These are phyloP conservation scores for Thaleichthys pacificus DNA, from an alignment of 2,797 vertebrate species.

Conservation along the genomic window DNA sequence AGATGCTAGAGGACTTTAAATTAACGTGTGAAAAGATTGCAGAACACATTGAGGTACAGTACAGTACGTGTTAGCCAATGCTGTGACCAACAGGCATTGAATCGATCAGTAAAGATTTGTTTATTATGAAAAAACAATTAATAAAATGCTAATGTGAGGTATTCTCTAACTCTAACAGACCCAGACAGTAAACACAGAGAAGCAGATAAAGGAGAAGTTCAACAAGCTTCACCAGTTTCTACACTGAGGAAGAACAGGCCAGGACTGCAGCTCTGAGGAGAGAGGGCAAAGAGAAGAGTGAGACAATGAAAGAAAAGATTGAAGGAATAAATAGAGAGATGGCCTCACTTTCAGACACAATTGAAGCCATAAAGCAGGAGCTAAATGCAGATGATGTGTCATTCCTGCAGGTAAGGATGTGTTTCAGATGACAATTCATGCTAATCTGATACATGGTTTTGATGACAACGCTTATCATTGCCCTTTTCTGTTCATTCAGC, in stretches of 20 bases:
- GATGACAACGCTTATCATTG: background rate
- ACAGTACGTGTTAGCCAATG: background rate
- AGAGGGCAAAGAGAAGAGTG: background rate
- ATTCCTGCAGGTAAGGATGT: background rate
- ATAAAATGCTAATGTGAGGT: background rate
- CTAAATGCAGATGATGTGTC: background rate
- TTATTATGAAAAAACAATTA: background rate
- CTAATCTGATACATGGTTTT: background rate
- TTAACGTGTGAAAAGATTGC: background rate
- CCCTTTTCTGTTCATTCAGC: background rate
- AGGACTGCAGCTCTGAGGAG: background rate
- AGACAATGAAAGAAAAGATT: slow-evolving; percentile 2
- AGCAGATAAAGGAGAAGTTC: background rate
- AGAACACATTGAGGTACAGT: background rate
- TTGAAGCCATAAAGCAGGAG: background rate
- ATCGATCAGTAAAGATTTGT: background rate
- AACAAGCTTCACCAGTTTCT: background rate
- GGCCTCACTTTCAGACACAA: background rate
- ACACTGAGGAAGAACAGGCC: background rate
- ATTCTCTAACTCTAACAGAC: background rate
- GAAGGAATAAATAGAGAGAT: background rate
- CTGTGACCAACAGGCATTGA: background rate
- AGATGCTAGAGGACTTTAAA: background rate
- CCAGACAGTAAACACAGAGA: background rate
- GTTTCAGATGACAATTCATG: background rate